Conservation (phyloP, 2,888 invertebrate species). For the Euproctis similis region DNA sequence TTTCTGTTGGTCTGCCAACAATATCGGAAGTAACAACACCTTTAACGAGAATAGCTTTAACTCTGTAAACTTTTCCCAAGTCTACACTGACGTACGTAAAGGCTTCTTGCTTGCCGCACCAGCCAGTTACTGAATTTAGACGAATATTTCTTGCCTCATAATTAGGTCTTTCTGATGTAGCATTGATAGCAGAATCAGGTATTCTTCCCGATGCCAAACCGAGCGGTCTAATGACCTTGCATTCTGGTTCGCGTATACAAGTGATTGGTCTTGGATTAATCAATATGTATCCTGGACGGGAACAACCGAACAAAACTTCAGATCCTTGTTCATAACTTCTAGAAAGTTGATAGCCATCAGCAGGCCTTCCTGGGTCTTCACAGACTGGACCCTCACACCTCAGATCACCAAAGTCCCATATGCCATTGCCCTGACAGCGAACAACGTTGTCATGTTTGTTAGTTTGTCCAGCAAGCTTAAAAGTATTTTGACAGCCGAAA, state of each 20-base stretch:
- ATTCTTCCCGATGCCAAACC: conserved; percentile 94
- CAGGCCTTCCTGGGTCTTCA: conserved; percentile 95
- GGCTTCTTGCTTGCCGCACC: conserved; percentile 98
- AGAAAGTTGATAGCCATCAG: conserved; percentile 91
- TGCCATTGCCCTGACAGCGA: conserved; percentile 91
- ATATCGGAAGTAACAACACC: conserved; percentile 96
- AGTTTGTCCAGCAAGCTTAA: conserved; percentile 94
- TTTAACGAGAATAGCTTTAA: conserved; percentile 94
- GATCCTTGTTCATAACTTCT: conserved; percentile 92
- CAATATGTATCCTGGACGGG: conserved; percentile 92
- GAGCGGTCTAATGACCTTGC: conserved; percentile 92
- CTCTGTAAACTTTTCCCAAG: conserved; percentile 92
- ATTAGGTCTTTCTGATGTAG: conserved; percentile 93
- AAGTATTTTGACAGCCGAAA: conserved; percentile 97
- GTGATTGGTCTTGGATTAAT: conserved; percentile 93
- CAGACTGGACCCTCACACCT: conserved; percentile 98
- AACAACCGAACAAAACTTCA: conserved; percentile 92
- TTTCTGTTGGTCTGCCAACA: conserved; percentile 96
- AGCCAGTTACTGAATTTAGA: conserved; percentile 93
- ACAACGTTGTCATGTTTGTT: conserved; percentile 94
- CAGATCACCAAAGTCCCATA: conserved; percentile 98
- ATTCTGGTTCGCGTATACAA: conserved; percentile 94
- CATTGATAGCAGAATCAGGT: conserved; percentile 96
- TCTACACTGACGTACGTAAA: conserved; percentile 97
- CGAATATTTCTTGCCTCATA: conserved; percentile 93